Percentiles rank a stretch among this genome's conserved stretches.
Conservation (phyloP, 2,797 vertebrate species). For the Tolypeutes matacus region DNA sequence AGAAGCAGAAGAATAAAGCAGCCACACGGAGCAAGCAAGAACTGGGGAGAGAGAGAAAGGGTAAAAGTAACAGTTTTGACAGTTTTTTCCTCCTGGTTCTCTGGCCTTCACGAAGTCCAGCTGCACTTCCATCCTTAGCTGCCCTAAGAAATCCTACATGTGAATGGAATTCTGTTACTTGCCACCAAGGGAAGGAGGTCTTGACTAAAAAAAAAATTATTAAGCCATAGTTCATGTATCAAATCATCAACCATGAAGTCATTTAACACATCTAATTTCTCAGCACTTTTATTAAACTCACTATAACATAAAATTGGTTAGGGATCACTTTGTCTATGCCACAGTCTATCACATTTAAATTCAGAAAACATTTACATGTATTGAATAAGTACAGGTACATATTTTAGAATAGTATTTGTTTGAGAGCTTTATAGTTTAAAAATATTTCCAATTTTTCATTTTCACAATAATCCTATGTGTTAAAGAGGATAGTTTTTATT, state of each 20-base stretch:
- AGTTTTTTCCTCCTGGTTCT: not conserved
- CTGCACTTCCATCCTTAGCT: not conserved
- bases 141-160: not conserved
- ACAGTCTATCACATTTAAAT: not conserved
- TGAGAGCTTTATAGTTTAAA: not conserved
- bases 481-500: not conserved
- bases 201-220: not conserved
- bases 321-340: not conserved
- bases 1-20: not conserved
- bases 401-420: not conserved
- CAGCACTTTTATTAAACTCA: not conserved
- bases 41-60: not conserved
- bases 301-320: not conserved
- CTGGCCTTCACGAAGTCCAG: not conserved
- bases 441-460: not conserved
- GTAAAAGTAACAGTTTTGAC: not conserved
- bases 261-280: slow-evolving; percentile 21
- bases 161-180: not conserved
- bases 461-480: not conserved
- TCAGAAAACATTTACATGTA: not conserved
- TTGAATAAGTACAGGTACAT: not conserved
- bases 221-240: not conserved
- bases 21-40: not conserved
- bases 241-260: not conserved
- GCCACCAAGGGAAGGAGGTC: not conserved